phyloP scores from a whole-genome alignment of 2,797 vertebrate species.

The Cyclura pinguis region DNA sequence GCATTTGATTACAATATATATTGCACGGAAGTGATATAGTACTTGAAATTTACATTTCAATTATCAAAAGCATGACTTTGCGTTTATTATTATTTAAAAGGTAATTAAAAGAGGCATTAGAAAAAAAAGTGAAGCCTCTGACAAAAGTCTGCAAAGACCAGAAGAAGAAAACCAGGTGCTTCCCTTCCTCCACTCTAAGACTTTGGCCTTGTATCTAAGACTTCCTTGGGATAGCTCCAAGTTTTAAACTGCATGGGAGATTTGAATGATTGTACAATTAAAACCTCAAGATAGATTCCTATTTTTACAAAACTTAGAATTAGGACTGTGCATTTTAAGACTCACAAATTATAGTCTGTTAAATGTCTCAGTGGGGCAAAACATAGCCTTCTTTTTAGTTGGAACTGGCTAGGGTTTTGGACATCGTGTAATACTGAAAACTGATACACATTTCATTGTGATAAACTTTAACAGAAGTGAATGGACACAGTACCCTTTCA shows the following conservation, averaged over 20 bases:
- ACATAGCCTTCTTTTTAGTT: background rate
- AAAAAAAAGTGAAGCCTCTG: slow-evolving; percentile 49
- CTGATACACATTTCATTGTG: too few relatives aligned
- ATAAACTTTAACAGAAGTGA: too few relatives aligned
- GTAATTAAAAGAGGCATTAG: slow-evolving; percentile 54
- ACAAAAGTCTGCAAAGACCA: slow-evolving; percentile 49
- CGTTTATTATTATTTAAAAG: slow-evolving; percentile 55
- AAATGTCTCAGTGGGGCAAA: background rate
- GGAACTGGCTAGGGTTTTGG: background rate
- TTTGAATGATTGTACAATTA: background rate
- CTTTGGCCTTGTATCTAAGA: background rate
- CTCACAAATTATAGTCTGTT: background rate
- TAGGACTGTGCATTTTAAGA: background rate
- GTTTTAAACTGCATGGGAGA: background rate
- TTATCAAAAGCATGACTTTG: slow-evolving; percentile 62
- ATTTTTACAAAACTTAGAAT: background rate
- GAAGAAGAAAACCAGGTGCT: slow-evolving; percentile 28
- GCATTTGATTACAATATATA: slow-evolving; percentile 56
- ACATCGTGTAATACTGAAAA: too few relatives aligned
- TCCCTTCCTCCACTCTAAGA: background rate
- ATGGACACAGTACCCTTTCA: too few relatives aligned
- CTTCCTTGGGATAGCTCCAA: background rate
- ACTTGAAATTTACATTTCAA: slow-evolving; percentile 65
- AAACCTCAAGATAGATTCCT: background rate
- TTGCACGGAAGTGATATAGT: slow-evolving; percentile 58